Conservation (phyloP, 2,797 vertebrate species). For the Delichon dasypus region DNA sequence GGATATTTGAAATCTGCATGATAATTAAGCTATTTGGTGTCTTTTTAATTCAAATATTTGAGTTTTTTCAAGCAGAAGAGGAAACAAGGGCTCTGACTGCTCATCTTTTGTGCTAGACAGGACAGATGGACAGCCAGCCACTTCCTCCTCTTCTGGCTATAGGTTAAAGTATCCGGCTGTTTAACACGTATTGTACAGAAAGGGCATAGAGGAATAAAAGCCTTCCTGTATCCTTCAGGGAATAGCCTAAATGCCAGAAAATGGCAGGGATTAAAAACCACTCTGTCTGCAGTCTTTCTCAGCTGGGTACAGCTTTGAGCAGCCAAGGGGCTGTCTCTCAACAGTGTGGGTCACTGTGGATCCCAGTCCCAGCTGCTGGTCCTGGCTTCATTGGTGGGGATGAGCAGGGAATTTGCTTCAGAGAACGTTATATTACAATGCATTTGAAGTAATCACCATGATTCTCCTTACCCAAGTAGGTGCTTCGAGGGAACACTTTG, state of each 20-base stretch:
- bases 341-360: accelerated
- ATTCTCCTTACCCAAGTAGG: background rate
- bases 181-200: background rate
- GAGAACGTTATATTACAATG: background rate
- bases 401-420: background rate
- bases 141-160: constrained; percentile 31
- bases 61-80: background rate
- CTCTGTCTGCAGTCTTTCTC: background rate
- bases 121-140: background rate
- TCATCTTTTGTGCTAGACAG: background rate
- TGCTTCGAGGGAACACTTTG: accelerated
- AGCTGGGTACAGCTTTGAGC: background rate
- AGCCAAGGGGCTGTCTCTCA: background rate
- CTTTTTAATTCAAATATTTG: background rate
- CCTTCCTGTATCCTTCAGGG: constrained; percentile 6
- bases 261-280: background rate
- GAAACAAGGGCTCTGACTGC: background rate
- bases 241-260: constrained; percentile 7
- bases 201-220: constrained; percentile 36
- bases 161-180: background rate
- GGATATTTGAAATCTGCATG: background rate
- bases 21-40: background rate
- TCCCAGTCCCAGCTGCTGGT: background rate
- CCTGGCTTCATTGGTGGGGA: background rate
- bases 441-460: background rate